phyloP scores from a whole-genome alignment of 2,113 vertebrate species.

The Crocuta crocuta region DNA sequence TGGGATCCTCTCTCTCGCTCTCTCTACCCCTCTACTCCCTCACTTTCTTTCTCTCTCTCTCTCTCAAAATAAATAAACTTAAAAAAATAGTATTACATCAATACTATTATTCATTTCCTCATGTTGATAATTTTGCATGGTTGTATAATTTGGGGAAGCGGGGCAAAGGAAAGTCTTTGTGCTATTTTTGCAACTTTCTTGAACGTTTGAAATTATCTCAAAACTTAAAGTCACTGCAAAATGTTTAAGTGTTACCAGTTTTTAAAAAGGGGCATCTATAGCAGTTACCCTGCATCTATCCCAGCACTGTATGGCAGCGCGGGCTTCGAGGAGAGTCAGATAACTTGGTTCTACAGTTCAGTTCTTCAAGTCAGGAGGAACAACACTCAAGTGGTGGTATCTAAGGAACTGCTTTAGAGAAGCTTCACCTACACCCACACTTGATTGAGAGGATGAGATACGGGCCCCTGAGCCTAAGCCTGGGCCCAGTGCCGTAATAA shows the following conservation, averaged over 20 bases:
- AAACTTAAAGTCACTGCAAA: constrained; percentile 20
- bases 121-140: background rate
- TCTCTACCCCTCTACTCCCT: no score
- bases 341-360: background rate
- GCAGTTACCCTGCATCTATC: background rate
- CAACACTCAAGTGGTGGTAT: background rate
- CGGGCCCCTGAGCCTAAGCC: background rate
- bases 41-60: no score
- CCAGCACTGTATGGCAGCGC: background rate
- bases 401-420: background rate
- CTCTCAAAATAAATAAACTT: no score
- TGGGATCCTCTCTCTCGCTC: no score
- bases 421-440: background rate
- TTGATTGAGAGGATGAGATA: background rate
- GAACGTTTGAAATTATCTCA: constrained; percentile 33
- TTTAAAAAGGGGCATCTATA: background rate
- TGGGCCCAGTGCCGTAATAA: background rate
- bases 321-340: background rate
- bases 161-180: background rate
- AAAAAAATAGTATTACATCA: background rate
- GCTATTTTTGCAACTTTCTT: constrained; percentile 16
- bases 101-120: background rate
- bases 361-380: constrained; percentile 15
- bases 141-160: background rate
- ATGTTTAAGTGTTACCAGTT: background rate